Evolutionary conservation across 2,888 invertebrate species (phyloP), one percentile per base, ranked within the genome.

Genomic region (Philhelius pedissequus): DNA sequence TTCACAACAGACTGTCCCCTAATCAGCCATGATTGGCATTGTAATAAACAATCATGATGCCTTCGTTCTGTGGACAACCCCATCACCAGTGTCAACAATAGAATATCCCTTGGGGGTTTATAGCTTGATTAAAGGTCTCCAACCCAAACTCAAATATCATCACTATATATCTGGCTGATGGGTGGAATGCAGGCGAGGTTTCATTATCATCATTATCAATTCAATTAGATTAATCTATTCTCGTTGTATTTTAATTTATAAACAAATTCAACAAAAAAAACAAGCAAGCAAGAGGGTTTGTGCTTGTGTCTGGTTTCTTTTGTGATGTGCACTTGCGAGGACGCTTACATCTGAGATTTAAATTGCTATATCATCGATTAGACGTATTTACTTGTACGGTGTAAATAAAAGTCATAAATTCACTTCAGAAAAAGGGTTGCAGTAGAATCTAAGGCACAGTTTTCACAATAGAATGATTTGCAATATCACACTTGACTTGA

Each of bases 201-300:
- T 60, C 27, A 20, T n/a, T n/a, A n/a, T 70, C 48, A n/a, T n/a
- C 38, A 38, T 38, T 54, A 73, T 74, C 64, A 83, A 43, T 74
- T 83, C 83, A 83, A 78, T 83, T 83, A 70, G 64, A 74, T 78
- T 66, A 83, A 78, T 83, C 70, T 64, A 70, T 76, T 73, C 64
- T 75, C 62, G 78, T 54, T 74, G 60, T 64, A 40, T 76, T 69
- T 64, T 56, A 56, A 56, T 56, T 50, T 56, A 73, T 52, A 58
- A 73, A 30, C 43, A 38, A 38, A 56, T 58, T 27, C 40, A 35
- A 68, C 6, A 7, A 8, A 7, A 32, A 9, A 43, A 22, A n/a
- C n/a, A 15, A 0, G 1, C 8, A 13, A 18, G 7, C 32, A 22
- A 62, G 64, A 35, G 58, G 73, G 74, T 60, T 68, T 60, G 25